Evolutionary conservation across 2,113 vertebrate species (phyloP).

Genomic region (Gopherus flavomarginatus): DNA sequence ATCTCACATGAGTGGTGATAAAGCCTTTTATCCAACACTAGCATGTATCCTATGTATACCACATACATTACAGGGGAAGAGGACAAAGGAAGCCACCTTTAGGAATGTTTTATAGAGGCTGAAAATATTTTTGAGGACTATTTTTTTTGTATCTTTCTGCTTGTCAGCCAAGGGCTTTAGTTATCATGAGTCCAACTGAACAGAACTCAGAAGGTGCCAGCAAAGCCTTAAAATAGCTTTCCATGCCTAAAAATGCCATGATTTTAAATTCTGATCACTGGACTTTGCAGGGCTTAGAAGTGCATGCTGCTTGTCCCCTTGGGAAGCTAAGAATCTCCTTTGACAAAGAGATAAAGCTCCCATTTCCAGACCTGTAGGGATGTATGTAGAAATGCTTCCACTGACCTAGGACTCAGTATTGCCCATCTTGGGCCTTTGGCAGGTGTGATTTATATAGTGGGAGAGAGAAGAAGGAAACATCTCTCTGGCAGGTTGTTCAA

Average conservation of each 20-base stretch:
- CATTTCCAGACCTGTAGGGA: background rate
- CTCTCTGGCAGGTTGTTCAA: background rate
- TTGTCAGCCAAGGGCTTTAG: background rate
- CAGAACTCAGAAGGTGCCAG: no score
- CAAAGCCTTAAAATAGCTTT: background rate
- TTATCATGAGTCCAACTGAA: background rate
- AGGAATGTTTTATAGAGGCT: background rate
- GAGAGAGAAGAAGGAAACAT: background rate
- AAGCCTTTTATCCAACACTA: background rate
- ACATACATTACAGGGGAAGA: no score
- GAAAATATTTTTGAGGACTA: background rate
- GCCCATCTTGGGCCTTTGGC: background rate
- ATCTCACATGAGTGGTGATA: background rate
- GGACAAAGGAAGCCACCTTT: background rate
- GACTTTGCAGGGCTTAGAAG: background rate
- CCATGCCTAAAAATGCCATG: background rate
- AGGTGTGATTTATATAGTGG: background rate
- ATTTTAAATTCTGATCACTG: background rate
- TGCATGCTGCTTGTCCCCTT: background rate
- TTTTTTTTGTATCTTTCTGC: background rate
- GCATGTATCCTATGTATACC: background rate
- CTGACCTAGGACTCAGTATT: background rate
- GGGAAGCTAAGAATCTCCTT: background rate
- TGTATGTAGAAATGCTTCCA: background rate
- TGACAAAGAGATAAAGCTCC: background rate